Evolutionary conservation across 2,888 invertebrate species (phyloP), one percentile per base, ranked within the genome.

Genomic region (Eupsilia transversa): DNA sequence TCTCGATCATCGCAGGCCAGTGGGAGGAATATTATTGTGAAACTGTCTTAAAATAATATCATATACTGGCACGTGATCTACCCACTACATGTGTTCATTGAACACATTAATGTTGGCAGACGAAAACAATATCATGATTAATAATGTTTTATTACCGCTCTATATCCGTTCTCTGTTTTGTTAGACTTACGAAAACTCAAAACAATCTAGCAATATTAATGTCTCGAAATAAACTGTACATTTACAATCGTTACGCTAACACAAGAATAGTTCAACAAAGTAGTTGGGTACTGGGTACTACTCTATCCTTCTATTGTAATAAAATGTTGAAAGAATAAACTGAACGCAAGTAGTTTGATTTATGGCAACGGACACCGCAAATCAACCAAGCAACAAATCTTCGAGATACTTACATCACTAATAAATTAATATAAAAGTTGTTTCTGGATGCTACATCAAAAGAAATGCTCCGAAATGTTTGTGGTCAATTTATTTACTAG

Each of bases 401-500:
- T 83, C 72, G 71, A 84, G 85, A 89, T 87, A 89, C 84, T 90
- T 86, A 87, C 86, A 86, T 81, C 84, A 82, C 88, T 91, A 91
- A 92, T 91, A 92, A 93, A 94, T 93, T 89, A 92, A 92, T 92
- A 90, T 91, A 81, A 89, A 90, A 91, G 90, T 90, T 74, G 86
- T 87, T 87, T 88, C 87, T 88, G 82, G 91, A 91, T 82, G 80
- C 79, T 77, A 84, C 91, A 91, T 93, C 92, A 94, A 94, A 95
- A 94, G 93, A 93, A 94, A 94, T 92, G 89, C 87, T 90, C 91
- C 91, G 93, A 94, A 94, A 93, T 93, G 92, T 93, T 94, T 94
- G 93, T 94, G 94, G 95, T 96, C 95, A 94, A 95, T 95, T 95
- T 96, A 95, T 95, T 95, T 95, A 96, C 95, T 93, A 94, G 93